Conservation (phyloP, 1,140 invertebrate genomes). For the Neodiprion virginianus region DNA sequence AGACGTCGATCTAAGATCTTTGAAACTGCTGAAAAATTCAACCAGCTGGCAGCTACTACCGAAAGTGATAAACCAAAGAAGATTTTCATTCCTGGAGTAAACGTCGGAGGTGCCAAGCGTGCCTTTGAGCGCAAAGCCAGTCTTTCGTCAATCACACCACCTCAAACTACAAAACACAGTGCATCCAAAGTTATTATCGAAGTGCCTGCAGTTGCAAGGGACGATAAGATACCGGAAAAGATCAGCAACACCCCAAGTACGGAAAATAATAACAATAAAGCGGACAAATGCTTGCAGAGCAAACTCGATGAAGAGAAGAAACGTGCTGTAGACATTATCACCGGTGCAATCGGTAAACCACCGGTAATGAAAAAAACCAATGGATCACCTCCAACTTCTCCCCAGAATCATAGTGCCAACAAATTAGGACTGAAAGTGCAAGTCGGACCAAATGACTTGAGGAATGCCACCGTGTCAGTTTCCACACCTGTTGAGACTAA, state of each 20-base stretch:
- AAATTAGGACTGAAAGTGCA: conserved; percentile 54
- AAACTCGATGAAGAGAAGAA: conserved; percentile 37
- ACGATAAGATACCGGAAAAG: conserved; percentile 16
- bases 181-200: conserved; percentile 53
- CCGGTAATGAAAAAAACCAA: conserved; percentile 46
- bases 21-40: conserved; percentile 76
- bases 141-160: conserved; percentile 61
- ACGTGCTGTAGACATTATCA: conserved; percentile 54
- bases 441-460: conserved; percentile 51
- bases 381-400: conserved; percentile 47
- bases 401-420: conserved; percentile 39
- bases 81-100: conserved; percentile 79
- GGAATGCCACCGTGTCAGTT: conserved; percentile 51
- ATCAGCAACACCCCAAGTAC: conserved; percentile 37
- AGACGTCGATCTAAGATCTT: conserved; percentile 73
- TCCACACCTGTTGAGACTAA: conserved; percentile 55
- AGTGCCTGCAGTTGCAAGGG: conserved; percentile 34
- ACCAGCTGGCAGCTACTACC: conserved; percentile 60
- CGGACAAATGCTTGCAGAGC: not conserved
- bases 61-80: conserved; percentile 76
- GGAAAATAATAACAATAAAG: conserved; percentile 32
- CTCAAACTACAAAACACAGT: conserved; percentile 34
- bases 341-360: conserved; percentile 53
- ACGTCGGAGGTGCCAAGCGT: conserved; percentile 82
- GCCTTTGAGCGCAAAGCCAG: conserved; percentile 82